These are phyloP conservation scores for Triplophysa rosa DNA, from an alignment of 2,113 vertebrate species.

Conservation along the genomic window DNA sequence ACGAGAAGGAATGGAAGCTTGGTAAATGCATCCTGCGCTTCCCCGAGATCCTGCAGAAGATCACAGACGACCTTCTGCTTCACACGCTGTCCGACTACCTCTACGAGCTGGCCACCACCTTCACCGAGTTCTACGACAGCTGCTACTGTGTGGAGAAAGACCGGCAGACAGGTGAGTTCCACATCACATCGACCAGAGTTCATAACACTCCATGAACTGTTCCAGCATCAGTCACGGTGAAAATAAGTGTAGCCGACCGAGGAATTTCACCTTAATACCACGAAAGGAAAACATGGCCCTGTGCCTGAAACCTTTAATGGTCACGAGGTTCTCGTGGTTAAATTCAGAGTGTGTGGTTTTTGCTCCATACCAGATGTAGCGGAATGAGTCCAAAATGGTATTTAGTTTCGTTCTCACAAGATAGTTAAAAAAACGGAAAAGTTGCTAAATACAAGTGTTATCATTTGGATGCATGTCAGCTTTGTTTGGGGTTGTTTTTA, in stretches of 20 bases:
- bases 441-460: neutral
- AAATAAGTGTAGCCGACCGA: neutral
- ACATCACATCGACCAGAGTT: neutral
- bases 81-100: slow-evolving; percentile 95
- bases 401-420: neutral
- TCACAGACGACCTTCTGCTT: slow-evolving; percentile 89
- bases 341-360: neutral
- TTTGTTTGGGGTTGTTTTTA: neutral
- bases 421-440: neutral
- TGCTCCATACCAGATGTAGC: neutral
- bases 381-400: neutral
- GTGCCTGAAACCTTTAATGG: neutral
- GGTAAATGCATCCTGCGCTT: slow-evolving; percentile 92
- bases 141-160: slow-evolving; percentile 99
- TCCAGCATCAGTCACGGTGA: neutral
- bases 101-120: slow-evolving; percentile 95
- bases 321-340: neutral
- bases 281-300: neutral
- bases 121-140: slow-evolving; percentile 97
- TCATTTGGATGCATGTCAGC: slow-evolving; percentile 6
- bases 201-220: neutral
- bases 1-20: slow-evolving; percentile 96
- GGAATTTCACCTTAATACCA: neutral
- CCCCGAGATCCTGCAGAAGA: slow-evolving; percentile 93
- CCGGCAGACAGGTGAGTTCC: slow-evolving; percentile 84